Base-by-base conservation (phyloP, 2,888 invertebrate species). In the Maniola hyperantus region DNA sequence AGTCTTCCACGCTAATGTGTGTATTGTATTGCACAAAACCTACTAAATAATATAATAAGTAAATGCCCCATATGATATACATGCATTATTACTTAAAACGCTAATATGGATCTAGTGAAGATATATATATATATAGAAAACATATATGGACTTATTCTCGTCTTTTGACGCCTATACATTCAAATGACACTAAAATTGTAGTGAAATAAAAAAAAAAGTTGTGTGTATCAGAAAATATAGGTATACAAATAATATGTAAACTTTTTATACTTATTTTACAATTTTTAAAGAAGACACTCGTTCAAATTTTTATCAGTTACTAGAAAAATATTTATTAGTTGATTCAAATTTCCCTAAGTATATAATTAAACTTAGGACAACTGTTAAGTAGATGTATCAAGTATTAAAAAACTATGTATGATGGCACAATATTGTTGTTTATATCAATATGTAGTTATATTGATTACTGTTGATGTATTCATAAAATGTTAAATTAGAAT, bases 361-460 rank as follows among this genome's bases (percentile, higher is more conserved):
- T 63, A 66, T 20, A 62, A n/a, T 39, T 60, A 39, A 65, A n/a
- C 33, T 60, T 39, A 53, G 55, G 60, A 70, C 57, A 58, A 62
- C 33, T 68, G 60, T 67, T 55, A 50, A 60, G 39, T 71, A 68
- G 70, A 51, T 39, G 51, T 65, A 65, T 75, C 79, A 71, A 71
- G 69, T 73, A 73, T 70, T 73, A 72, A 73, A 78, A 6, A 75
- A 73, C 76, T 76, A 72, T 83, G 88, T 91, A 90, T 90, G 81
- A 76, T 80, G 78, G 89, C 89, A 90, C 89, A 85, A 82, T 79
- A 77, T 78, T 78, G 77, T 80, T 82, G 79, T 78, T 81, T 77
- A 77, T 64, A 65, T 54, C 46, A 60, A 67, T 64, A 54, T 62
- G 50, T 63, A 63, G 54, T 46, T 46, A 34, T 53, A 54, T 42